phyloP scores from a whole-genome alignment of 2,797 vertebrate species.

The Gorsachius magnificus region DNA sequence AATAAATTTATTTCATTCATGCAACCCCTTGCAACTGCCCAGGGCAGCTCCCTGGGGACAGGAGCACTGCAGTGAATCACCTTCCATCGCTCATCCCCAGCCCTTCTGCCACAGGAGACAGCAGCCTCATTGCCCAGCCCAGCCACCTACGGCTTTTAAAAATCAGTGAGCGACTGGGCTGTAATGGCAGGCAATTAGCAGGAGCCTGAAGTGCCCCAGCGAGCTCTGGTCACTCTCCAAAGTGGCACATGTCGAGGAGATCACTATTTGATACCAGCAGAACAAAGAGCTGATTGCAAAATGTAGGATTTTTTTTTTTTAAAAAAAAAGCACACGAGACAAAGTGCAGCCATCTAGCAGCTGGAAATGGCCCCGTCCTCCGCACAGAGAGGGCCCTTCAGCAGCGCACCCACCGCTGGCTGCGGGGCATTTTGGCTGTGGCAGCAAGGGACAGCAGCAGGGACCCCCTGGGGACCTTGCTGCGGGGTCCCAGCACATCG shows the following conservation, averaged over 20 bases:
- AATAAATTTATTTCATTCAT: neutral
- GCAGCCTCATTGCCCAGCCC: neutral
- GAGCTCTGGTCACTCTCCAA: neutral
- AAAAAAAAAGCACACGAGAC: neutral
- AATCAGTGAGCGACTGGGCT: neutral
- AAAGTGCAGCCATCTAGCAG: neutral
- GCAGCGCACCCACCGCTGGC: fast-evolving
- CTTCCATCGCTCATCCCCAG: neutral
- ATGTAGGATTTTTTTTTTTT: neutral
- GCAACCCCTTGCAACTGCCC: neutral
- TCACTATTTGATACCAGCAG: neutral
- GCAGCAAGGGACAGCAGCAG: neutral
- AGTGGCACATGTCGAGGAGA: neutral
- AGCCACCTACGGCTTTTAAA: neutral
- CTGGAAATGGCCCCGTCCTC: neutral
- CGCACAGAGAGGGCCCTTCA: fast-evolving
- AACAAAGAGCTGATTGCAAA: neutral
- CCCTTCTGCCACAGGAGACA: neutral
- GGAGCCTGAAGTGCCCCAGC: neutral
- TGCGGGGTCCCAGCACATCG: fast-evolving
- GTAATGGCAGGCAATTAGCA: neutral
- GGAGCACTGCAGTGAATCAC: neutral
- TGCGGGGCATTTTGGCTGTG: neutral
- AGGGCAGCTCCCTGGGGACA: neutral
- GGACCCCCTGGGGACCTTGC: too few relatives aligned